A percentile compares a stretch with the other conserved stretches of the same genome.
These are phyloP conservation scores for Allochrocebus solatus DNA, from an alignment of 2,797 vertebrate genomes.

Conservation along the genomic window DNA sequence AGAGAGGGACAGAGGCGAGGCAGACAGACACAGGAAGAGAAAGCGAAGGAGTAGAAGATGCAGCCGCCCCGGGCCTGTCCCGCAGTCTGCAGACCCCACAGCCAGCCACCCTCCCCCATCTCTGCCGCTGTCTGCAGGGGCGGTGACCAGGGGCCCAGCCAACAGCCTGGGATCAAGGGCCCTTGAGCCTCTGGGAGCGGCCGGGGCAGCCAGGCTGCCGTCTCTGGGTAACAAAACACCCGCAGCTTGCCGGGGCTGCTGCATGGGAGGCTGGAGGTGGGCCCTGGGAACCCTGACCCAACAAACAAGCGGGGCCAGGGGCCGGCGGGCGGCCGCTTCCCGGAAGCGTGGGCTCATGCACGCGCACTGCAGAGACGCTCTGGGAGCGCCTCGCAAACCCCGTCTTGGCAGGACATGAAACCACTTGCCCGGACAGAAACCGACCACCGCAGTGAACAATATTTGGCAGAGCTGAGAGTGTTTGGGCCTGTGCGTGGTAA, in stretches of 20 bases:
- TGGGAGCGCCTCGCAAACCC: not conserved
- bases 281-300: not conserved
- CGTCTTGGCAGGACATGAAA: conserved; percentile 81
- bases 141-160: not conserved
- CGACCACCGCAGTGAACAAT: conserved; percentile 48
- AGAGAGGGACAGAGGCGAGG: too few species aligned
- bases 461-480: conserved; percentile 54
- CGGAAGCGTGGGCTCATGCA: not conserved
- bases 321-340: not conserved
- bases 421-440: conserved; percentile 54
- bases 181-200: not conserved
- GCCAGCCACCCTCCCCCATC: not conserved
- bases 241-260: too few species aligned
- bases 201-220: not conserved
- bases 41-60: too few species aligned
- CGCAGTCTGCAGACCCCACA: not conserved
- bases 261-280: not conserved
- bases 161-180: not conserved
- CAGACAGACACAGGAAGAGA: accelerated
- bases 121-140: not conserved
- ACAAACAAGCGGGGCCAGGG: not conserved
- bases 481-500: conserved; percentile 43
- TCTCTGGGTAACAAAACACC: not conserved
- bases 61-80: not conserved
- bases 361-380: not conserved